A percentile compares a stretch with the other conserved stretches of the same genome.
phyloP scores from a whole-genome alignment of 2,113 vertebrate species.

The Chaetorhynchus papuensis region DNA sequence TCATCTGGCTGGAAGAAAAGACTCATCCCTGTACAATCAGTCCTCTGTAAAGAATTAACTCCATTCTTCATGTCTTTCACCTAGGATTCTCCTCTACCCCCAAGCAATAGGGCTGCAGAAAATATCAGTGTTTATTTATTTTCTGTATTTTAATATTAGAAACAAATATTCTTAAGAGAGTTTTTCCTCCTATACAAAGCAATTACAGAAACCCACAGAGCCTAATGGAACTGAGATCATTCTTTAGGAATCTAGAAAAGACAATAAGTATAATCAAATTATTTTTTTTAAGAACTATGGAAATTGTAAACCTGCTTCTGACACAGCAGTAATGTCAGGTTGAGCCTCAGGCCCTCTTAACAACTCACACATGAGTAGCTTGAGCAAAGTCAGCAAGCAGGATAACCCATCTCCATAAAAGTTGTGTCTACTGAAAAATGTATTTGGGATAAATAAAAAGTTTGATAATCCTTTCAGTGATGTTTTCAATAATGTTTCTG shows the following conservation, averaged over 20 bases:
- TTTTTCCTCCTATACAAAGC: neutral
- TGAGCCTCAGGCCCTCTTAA: constrained; percentile 17
- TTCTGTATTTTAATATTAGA: constrained; percentile 15
- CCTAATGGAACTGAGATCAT: constrained; percentile 18
- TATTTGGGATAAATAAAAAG: constrained; percentile 6
- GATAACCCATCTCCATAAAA: neutral
- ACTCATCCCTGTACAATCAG: neutral
- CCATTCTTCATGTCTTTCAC: neutral
- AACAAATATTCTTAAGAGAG: neutral
- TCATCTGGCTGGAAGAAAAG: neutral
- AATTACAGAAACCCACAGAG: neutral
- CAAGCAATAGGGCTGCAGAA: neutral
- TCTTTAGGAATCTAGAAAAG: neutral
- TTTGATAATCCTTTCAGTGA: neutral
- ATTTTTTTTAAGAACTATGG: neutral
- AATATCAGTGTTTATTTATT: neutral
- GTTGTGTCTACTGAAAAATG: constrained; percentile 38
- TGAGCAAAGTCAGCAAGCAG: constrained; percentile 9
- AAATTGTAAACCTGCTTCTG: constrained; percentile 44
- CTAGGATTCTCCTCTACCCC: neutral
- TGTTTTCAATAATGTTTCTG: constrained; percentile 1
- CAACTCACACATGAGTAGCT: constrained; percentile 18
- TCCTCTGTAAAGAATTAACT: neutral
- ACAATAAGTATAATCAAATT: constrained; percentile 29
- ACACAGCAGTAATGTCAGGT: constrained; percentile 3